Evolutionary conservation across 2,888 invertebrate genomes (phyloP).

Genomic region (Nebria salina): DNA sequence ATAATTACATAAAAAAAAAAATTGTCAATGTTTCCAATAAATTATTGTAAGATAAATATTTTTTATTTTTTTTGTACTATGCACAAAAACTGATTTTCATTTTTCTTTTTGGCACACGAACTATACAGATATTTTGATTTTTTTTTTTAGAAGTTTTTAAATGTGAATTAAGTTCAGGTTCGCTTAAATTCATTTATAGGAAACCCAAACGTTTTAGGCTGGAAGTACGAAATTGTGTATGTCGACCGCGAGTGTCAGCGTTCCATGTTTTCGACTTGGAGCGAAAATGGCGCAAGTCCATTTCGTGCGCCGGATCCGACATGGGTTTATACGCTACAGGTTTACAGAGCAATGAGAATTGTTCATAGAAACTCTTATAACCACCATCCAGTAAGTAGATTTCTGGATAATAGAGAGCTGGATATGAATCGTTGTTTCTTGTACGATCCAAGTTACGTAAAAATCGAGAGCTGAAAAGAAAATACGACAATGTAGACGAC

Average conservation of each 20-base stretch:
- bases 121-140: background rate
- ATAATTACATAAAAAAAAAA: no score
- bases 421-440: conserved; percentile 83
- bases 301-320: conserved; percentile 82
- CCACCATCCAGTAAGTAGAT: conserved; percentile 93
- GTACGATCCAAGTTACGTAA: conserved; percentile 86
- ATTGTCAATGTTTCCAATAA: no score
- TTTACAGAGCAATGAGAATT: conserved; percentile 65
- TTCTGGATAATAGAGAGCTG: conserved; percentile 89
- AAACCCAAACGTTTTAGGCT: conserved; percentile 26
- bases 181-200: background rate
- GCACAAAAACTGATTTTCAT: no score
- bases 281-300: conserved; percentile 77
- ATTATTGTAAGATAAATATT: no score
- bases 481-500: background rate
- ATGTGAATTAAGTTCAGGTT: background rate
- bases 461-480: conserved; percentile 75
- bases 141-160: background rate
- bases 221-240: conserved; percentile 25
- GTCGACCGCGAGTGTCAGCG: conserved; percentile 61
- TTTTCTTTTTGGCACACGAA: background rate
- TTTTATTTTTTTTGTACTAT: no score
- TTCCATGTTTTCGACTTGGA: conserved; percentile 81
- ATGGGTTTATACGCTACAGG: conserved; percentile 84
- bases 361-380: conserved; percentile 84